Base-by-base conservation (phyloP, 2,113 vertebrate species). In the Aleadryas rufinucha region DNA sequence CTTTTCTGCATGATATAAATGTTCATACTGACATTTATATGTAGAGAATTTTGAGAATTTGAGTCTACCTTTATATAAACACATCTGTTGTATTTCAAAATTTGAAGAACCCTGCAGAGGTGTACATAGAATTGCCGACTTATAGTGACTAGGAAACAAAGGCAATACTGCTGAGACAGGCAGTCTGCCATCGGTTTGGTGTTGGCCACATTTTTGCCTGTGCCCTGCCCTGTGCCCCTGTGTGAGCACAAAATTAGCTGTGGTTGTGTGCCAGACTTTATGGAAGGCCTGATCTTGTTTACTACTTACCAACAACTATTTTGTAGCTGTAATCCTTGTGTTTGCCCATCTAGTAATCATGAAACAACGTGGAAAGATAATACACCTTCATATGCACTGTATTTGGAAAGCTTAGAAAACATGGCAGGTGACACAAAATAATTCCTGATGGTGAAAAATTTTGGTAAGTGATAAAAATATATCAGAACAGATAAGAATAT, bases 161-260 rank as follows among this genome's bases (percentile, higher is more conserved):
- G 22, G 64, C 45, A 44, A 0, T 57, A 37, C 10, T 5, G 4
- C 59, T 16, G 69, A 70, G 72, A 54, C 12, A 28, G 39, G 30
- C 59, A 27, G 18, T 47, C 69, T 74, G 30, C 61, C 11, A 1
- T n/a, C 21, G 2, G 0, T 66, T 47, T 2, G 3, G 18, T 45
- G 16, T 39, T 54, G 39, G 16, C 26, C 16, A 10, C 12, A 0
- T 33, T 57, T 86, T 80, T 19, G 24, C 17, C 49, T 77, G 18
- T 83, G 24, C 8, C 1, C 24, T 80, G 37, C 39, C 37, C n/a
- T 53, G 28, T 53, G 35, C 14, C 60, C 37, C 0, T 44, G 7
- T 7, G 27, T n/a, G 47, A 87, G 42, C 33, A 65, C 31, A 60
- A 24, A 77, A 65, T 45, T 16, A 50, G 19, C n/a, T 47, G 39